Conservation (phyloP, 1,140 invertebrate genomes). For the Lineus longissimus region DNA sequence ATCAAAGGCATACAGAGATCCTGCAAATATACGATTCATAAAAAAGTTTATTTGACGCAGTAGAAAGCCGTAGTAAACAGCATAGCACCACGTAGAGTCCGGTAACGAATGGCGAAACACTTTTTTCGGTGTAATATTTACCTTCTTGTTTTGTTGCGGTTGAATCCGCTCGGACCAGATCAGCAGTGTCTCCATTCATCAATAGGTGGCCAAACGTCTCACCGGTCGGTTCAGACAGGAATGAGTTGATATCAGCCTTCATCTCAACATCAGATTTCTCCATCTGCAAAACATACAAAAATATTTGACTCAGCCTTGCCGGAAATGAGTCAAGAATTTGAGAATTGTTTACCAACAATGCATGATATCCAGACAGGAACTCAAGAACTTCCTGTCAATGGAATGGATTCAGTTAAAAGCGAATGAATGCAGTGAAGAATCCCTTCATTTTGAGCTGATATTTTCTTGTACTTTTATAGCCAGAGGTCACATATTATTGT, state of each 20-base stretch:
- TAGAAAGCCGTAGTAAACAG: not conserved
- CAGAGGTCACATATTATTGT: too few species aligned
- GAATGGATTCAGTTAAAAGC: constrained; percentile 21
- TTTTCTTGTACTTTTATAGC: too few species aligned
- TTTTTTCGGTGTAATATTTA: constrained; percentile 8
- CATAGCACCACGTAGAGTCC: not conserved
- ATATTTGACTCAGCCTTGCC: not conserved
- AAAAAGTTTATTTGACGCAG: not conserved
- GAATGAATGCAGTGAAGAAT: too few species aligned
- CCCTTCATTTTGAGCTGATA: too few species aligned
- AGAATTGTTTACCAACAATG: constrained; percentile 28
- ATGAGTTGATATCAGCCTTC: not conserved
- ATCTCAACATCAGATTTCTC: not conserved
- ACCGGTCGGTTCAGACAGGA: not conserved
- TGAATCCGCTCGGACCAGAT: constrained; percentile 21
- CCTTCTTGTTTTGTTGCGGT: constrained; percentile 27
- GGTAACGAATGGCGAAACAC: not conserved
- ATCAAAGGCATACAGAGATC: constrained; percentile 31
- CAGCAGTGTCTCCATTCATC: constrained; percentile 28
- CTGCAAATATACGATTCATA: constrained; percentile 28
- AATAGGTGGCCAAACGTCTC: constrained; percentile 25
- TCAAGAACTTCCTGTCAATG: constrained; percentile 20
- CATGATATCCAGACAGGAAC: constrained; percentile 22
- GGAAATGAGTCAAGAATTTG: not conserved
- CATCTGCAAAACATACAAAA: not conserved